A percentile compares a stretch with the other conserved stretches of the same genome.
These are phyloP conservation scores for Macropis europaea DNA, from an alignment of 2,888 invertebrate species.

Conservation along the genomic window DNA sequence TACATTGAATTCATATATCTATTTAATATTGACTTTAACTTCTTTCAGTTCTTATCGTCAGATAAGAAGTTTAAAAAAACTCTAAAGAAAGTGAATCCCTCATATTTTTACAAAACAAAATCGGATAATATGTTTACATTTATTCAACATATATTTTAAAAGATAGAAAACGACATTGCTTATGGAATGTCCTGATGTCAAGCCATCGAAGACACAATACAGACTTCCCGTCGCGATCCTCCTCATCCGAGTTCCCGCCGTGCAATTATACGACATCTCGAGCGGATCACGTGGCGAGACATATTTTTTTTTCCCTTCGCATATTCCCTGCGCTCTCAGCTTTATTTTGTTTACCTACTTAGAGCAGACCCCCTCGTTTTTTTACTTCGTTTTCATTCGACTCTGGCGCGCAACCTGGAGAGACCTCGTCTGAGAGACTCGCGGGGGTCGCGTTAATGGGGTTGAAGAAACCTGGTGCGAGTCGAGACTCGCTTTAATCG, in stretches of 20 bases:
- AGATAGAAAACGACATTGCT: slow-evolving; percentile 3
- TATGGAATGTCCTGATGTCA: too few relatives aligned
- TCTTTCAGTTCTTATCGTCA: too few relatives aligned
- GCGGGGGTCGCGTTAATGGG: slow-evolving; percentile 40
- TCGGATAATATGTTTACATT: too few relatives aligned
- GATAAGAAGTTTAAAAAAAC: too few relatives aligned
- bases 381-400: not conserved
- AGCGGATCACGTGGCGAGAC: not conserved
- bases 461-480: not conserved
- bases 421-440: slow-evolving; percentile 22
- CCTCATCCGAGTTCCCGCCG: not conserved
- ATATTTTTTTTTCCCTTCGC: not conserved
- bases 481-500: slow-evolving; percentile 9
- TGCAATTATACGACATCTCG: slow-evolving; percentile 17
- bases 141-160: too few relatives aligned
- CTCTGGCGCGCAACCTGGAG: not conserved
- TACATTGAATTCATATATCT: too few relatives aligned
- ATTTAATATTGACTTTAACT: too few relatives aligned
- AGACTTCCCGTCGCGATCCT: slow-evolving; percentile 9
- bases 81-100: too few relatives aligned
- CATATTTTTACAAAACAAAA: too few relatives aligned
- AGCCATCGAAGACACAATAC: slow-evolving; percentile 21
- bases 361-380: not conserved
- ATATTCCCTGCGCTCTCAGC: not conserved
- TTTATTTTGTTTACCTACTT: slow-evolving; percentile 31